Evolutionary conservation across 2,888 invertebrate species (phyloP).

Genomic region (Heliconius ethilla): DNA sequence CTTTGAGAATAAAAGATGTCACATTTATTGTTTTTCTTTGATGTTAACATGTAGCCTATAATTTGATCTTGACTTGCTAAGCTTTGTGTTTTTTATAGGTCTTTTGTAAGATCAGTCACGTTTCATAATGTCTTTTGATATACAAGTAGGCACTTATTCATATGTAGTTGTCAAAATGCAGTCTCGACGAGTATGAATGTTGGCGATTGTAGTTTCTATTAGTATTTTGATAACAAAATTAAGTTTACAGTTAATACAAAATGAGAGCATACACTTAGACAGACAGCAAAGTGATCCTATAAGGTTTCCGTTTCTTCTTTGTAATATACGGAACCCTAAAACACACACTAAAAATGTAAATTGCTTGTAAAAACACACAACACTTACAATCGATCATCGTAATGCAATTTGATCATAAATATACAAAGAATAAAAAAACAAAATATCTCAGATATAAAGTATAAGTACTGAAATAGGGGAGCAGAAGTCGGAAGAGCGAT

Average conservation of each 20-base stretch:
- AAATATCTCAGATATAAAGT: constrained; percentile 10
- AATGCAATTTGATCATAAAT: constrained; percentile 23
- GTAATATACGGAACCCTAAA: too few species aligned
- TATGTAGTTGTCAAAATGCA: not conserved
- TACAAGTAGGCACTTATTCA: not conserved
- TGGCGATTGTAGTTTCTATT: not conserved
- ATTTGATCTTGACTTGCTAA: constrained; percentile 26
- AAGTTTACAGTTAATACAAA: too few species aligned
- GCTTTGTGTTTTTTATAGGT: constrained; percentile 11
- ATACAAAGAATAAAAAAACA: not conserved
- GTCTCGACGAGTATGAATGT: not conserved
- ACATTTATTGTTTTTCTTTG: constrained; percentile 41
- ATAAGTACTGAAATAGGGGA: constrained; percentile 51
- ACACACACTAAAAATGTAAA: not conserved
- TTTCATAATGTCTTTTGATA: not conserved
- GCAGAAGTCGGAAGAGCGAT: constrained; percentile 58
- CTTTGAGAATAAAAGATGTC: constrained; percentile 45
- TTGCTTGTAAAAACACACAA: not conserved
- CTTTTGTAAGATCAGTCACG: constrained; percentile 16
- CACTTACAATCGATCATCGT: not conserved
- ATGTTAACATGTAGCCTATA: constrained; percentile 37
- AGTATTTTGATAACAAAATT: not conserved
- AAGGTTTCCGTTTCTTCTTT: too few species aligned
- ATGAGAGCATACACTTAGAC: too few species aligned
- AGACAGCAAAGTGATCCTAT: too few species aligned